Base-by-base conservation (phyloP, 2,797 vertebrate species). In the Loris lydekkerianus region DNA sequence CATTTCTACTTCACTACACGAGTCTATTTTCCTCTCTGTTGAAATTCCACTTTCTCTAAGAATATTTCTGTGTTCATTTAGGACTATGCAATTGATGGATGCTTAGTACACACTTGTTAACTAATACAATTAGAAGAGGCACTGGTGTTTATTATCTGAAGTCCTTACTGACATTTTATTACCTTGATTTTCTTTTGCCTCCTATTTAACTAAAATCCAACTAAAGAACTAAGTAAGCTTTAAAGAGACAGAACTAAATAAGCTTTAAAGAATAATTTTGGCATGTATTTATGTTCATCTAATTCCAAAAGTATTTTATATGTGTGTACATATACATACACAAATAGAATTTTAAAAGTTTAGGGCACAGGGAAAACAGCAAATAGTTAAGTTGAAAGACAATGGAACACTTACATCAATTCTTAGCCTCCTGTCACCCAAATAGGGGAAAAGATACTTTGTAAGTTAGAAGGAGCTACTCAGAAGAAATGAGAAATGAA, bases 161-260 rank as follows among this genome's bases (percentile, higher is more conserved):
- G 40, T 86, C 70, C 53, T 95, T 34, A 75, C 11, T 84, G 20
- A 75, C 60, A 43, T 85, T 76, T 83, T 81, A 34, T 88, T 60
- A 73, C 34, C 15, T 40, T n/a, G 65, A 86, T 91, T 86, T 29
- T 69, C 40, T 82, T 91, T 76, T 91, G 60, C 29, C n/a, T 67
- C 60, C 29, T 85, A n/a, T 96, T 88, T 85, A 85, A 69, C n/a
- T 93, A 65, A 91, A 96, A 67, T 23, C 40, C 88, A 46, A 85
- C 4, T 49, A 89, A 83, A 5, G 84, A 83, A 90, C 21, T n/a
- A 91, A 61, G 37, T 76, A 78, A 75, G 23, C 27, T 60, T 89
- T 89, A 53, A 94, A 81, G 92, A 67, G 9, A 67, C 60, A 89
- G 53, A 90, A 78, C 21, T 27, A 91, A 61, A 31, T 76, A 84